Percentiles rank a stretch among this genome's conserved stretches.
These are phyloP conservation scores for Pleuronectes platessa DNA, from an alignment of 2,113 vertebrate genomes.

Conservation along the genomic window DNA sequence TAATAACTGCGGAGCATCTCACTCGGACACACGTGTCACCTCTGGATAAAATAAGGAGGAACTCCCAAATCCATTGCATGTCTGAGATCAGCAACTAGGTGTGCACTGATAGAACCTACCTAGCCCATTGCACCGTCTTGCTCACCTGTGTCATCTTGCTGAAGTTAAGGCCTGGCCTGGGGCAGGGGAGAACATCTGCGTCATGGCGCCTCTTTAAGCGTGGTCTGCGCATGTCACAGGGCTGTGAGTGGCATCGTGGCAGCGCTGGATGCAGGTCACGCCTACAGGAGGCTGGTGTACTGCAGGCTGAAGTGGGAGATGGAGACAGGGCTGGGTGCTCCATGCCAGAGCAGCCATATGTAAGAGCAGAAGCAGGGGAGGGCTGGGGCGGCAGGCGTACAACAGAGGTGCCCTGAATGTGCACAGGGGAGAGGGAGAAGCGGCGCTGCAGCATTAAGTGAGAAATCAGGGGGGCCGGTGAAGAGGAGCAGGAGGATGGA, in stretches of 20 bases:
- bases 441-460: conserved; percentile 82
- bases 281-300: conserved; percentile 83
- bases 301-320: conserved; percentile 85
- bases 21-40: too few species aligned
- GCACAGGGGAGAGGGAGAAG: conserved; percentile 90
- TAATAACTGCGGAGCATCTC: too few species aligned
- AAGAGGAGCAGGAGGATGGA: conserved; percentile 81
- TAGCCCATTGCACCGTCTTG: background rate
- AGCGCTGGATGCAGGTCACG: conserved; percentile 77
- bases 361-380: conserved; percentile 51
- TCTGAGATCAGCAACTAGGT: too few species aligned
- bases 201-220: conserved; percentile 88
- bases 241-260: conserved; percentile 90
- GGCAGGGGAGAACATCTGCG: conserved; percentile 83
- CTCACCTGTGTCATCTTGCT: conserved; percentile 88
- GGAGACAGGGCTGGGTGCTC: conserved; percentile 81
- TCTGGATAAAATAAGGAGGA: too few species aligned
- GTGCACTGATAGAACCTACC: background rate
- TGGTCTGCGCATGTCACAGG: conserved; percentile 88
- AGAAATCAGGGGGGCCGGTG: conserved; percentile 73
- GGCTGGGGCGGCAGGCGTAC: conserved; percentile 80
- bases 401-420: conserved; percentile 83
- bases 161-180: conserved; percentile 84
- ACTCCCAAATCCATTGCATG: too few species aligned
- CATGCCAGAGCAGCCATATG: conserved; percentile 65